Evolutionary conservation across 2,113 vertebrate species (phyloP).

Genomic region (Microcebus tavaratra): DNA sequence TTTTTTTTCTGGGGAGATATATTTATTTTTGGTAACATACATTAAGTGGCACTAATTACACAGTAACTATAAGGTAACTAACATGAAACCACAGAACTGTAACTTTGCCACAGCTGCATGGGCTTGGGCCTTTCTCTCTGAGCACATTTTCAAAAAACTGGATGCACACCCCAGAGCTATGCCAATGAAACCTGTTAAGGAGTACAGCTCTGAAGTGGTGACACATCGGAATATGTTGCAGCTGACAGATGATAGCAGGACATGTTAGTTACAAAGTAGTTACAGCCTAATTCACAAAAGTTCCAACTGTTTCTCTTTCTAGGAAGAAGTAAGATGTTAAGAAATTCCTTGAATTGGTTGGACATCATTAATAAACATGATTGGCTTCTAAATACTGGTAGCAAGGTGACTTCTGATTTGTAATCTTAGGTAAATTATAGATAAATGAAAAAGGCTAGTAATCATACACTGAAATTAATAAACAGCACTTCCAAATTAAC

Average conservation of each 20-base stretch:
- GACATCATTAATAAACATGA: constrained; percentile 88
- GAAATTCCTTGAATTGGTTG: constrained; percentile 86
- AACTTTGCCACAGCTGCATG: constrained; percentile 84
- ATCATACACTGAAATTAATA: constrained; percentile 91
- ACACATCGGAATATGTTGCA: constrained; percentile 80
- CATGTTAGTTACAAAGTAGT: constrained; percentile 88
- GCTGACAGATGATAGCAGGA: constrained; percentile 81
- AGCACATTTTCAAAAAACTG: constrained; percentile 79
- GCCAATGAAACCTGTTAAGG: constrained; percentile 58
- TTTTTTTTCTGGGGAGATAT: constrained; percentile 83
- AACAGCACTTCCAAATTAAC: constrained; percentile 89
- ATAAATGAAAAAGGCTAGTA: constrained; percentile 91
- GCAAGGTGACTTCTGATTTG: constrained; percentile 89
- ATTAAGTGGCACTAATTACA: constrained; percentile 91
- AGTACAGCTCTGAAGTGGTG: constrained; percentile 80
- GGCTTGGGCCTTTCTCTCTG: constrained; percentile 81
- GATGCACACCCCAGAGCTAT: constrained; percentile 75
- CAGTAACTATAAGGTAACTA: constrained; percentile 90
- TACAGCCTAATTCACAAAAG: constrained; percentile 87
- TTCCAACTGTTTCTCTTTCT: constrained; percentile 85
- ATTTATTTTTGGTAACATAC: constrained; percentile 92
- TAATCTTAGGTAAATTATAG: constrained; percentile 91
- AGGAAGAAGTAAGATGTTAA: constrained; percentile 87
- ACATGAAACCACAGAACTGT: constrained; percentile 88
- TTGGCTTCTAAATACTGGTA: constrained; percentile 92